Evolutionary conservation across 1,140 invertebrate genomes (phyloP), one percentile per base, ranked within the genome.

Genomic region (Drosophila burlai): DNA sequence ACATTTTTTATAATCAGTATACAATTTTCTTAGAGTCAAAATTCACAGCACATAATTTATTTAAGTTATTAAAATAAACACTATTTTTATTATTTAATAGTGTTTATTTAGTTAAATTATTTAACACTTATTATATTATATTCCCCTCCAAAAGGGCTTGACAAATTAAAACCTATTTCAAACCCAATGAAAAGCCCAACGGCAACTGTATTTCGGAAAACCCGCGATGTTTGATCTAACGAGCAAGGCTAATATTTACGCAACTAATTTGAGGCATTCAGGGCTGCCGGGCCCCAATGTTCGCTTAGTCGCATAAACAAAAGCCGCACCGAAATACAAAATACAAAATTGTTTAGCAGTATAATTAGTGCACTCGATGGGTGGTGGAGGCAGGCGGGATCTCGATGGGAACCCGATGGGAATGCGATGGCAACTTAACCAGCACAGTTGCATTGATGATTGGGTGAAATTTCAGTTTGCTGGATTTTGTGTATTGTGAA

Each of bases 281-380:
- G 58, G 15, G 57, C 64, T 47, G 29, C 18, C 38, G 18, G 67
- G 26, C 52, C 52, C 52, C 13, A 58, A 36, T 55, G 66, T 80
- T 71, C 65, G 64, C 9, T 38, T 42, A 61, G 49, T 69, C 42
- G 42, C 40, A 80, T 83, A 83, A 83, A 80, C 81, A 83, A 82
- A 61, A 50, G 75, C 50, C 46, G 31, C 54, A 18, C 74, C 55
- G 68, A 77, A 81, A 85, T 81, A 59, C 60, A 42, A 80, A 83
- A 85, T 79, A 59, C 60, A 42, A 80, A 83, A 85, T 79, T 79
- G 79, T 84, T 81, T 85, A 31, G 61, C 74, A 36, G 64, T 78
- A 75, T 77, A 85, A 86, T 85, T 85, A 85, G 83, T 81, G 74
- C 73, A 85, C 74, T 62, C 78, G 60, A 66, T 54, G 61, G 62